A percentile compares a stretch with the other conserved stretches of the same genome.
Evolutionary conservation across 2,888 invertebrate genomes (phyloP).

Genomic region (Drosophila pegasa): DNA sequence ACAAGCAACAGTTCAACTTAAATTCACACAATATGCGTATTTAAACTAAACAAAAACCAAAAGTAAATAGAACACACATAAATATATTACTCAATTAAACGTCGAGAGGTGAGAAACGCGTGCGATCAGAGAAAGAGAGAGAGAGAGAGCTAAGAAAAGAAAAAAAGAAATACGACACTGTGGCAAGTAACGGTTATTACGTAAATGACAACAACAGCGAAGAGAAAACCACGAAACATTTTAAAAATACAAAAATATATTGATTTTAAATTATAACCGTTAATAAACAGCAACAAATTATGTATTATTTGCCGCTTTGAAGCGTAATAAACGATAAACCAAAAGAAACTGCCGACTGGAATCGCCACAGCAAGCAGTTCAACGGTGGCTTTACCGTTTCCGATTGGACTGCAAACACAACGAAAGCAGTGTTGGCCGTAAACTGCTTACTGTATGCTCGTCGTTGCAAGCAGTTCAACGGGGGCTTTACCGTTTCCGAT

Average conservation of each 20-base stretch:
- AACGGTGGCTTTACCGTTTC: not conserved
- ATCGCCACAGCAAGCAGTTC: not conserved
- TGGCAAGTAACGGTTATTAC: conserved; percentile 25
- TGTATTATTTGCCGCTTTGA: conserved; percentile 72
- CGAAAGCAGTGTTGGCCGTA: too few species aligned
- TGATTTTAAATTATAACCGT: conserved; percentile 55
- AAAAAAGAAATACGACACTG: conserved; percentile 3
- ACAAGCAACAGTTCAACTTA: conserved; percentile 20
- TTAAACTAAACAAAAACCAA: conserved; percentile 35
- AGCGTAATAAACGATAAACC: conserved; percentile 62
- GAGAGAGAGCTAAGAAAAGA: conserved; percentile 22
- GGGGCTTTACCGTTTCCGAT: not conserved
- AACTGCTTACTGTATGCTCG: not conserved
- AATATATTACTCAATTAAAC: conserved; percentile 44
- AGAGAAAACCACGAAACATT: conserved; percentile 20
- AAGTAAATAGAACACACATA: conserved; percentile 20
- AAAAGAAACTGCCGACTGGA: conserved; percentile 16
- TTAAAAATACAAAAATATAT: conserved; percentile 29
- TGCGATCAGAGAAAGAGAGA: not conserved
- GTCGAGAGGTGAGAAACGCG: conserved; percentile 32
- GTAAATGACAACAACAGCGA: conserved; percentile 27
- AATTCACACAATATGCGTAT: conserved; percentile 32
- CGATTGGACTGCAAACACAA: not conserved
- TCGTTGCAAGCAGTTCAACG: conserved; percentile 10
- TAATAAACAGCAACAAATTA: conserved; percentile 43